Conservation (phyloP, 1,140 invertebrate species). For the Nasonia longicornis region DNA sequence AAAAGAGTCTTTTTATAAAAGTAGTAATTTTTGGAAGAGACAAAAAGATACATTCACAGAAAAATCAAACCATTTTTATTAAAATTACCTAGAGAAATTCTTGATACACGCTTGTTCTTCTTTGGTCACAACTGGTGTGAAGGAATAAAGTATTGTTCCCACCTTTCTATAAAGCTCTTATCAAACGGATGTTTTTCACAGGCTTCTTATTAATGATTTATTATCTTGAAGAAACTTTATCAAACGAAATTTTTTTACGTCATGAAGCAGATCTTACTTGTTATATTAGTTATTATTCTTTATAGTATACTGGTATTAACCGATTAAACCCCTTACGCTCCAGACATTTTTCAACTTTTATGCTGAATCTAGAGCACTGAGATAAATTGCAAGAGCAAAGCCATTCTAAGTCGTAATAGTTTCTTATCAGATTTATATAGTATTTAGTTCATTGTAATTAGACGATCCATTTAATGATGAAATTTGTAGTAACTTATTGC, state of each 20-base stretch:
- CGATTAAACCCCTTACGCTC: neutral
- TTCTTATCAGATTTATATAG: slow-evolving; percentile 19
- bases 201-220: slow-evolving; percentile 5
- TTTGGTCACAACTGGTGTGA: neutral
- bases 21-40: neutral
- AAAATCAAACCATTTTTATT: neutral
- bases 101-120: neutral
- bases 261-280: neutral
- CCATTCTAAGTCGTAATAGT: slow-evolving; percentile 2
- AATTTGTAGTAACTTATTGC: neutral
- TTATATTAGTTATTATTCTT: neutral
- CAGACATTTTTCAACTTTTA: neutral
- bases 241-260: neutral
- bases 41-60: no score
- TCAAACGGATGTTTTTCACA: slow-evolving; percentile 30
- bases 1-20: neutral
- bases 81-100: neutral
- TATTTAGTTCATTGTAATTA: slow-evolving; percentile 8
- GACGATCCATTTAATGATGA: neutral
- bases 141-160: slow-evolving; percentile 1
- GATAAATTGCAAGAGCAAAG: slow-evolving; percentile 5
- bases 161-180: slow-evolving; percentile 24
- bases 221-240: slow-evolving; percentile 17
- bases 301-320: neutral
- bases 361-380: neutral